Conservation (phyloP, 2,888 invertebrate genomes). For the Caenorhabditis panamensis region DNA sequence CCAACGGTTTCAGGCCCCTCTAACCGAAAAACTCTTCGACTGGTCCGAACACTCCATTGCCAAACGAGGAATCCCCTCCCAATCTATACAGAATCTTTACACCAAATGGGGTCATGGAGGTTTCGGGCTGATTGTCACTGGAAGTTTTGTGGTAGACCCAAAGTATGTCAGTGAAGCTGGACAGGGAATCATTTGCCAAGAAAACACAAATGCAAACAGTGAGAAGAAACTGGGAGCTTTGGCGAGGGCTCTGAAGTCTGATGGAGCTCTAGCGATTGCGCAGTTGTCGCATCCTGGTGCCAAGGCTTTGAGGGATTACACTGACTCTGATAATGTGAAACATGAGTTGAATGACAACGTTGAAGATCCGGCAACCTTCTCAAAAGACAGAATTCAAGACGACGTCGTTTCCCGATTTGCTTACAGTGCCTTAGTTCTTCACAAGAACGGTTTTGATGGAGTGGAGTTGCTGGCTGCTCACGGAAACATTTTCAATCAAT, state of each 20-base stretch:
- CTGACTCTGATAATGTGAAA: neutral
- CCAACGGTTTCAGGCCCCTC: constrained; percentile 44
- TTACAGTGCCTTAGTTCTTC: constrained; percentile 39
- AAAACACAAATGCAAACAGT: no score
- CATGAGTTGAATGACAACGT: neutral
- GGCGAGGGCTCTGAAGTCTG: constrained; percentile 43
- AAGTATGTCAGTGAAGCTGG: constrained; percentile 54
- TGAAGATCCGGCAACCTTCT: constrained; percentile 36
- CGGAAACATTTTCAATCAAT: constrained; percentile 72
- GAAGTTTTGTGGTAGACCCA: constrained; percentile 57
- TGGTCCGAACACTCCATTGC: constrained; percentile 33
- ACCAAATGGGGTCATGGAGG: constrained; percentile 69
- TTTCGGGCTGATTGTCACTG: constrained; percentile 70
- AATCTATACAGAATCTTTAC: constrained; percentile 59
- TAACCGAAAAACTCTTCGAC: constrained; percentile 59
- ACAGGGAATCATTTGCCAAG: constrained; percentile 62
- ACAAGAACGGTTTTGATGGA: constrained; percentile 68
- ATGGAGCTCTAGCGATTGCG: constrained; percentile 64
- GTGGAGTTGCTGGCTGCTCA: constrained; percentile 71
- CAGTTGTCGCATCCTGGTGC: constrained; percentile 52
- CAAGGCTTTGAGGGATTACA: neutral
- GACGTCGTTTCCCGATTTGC: constrained; percentile 61
- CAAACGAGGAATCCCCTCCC: constrained; percentile 60
- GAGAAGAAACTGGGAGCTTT: constrained; percentile 17
- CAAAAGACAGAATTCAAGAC: constrained; percentile 62